Percentiles rank a stretch among this genome's conserved stretches.
These are phyloP conservation scores for Ischnura elegans DNA, from an alignment of 2,888 invertebrate genomes.

Conservation along the genomic window DNA sequence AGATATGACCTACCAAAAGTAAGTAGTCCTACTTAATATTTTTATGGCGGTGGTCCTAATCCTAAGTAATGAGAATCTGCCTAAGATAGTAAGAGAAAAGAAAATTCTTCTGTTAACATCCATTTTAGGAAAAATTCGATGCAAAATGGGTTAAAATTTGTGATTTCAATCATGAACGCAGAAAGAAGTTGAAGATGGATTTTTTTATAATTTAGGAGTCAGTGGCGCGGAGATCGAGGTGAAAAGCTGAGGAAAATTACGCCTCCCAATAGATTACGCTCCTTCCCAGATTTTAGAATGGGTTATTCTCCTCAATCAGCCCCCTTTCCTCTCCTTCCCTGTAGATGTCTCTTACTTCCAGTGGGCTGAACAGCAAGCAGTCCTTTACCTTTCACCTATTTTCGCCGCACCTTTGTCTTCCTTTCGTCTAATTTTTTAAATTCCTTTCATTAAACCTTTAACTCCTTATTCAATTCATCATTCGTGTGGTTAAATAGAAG, in stretches of 20 bases:
- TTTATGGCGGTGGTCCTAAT: no score
- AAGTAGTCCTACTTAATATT: no score
- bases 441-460: no score
- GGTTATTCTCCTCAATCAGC: background rate
- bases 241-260: background rate
- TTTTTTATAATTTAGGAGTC: background rate
- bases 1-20: no score
- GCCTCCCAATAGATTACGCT: background rate
- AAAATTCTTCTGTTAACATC: background rate
- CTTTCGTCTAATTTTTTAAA: no score
- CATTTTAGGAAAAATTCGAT: background rate
- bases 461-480: no score
- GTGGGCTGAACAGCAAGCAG: background rate
- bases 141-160: background rate
- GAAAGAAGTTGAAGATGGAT: background rate
- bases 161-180: background rate
- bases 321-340: background rate
- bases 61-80: no score
- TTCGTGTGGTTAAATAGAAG: no score
- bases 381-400: no score
- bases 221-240: constrained; percentile 2
- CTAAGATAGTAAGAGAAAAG: no score
- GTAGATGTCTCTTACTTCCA: background rate
- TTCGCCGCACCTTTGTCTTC: no score
- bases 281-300: background rate